phyloP scores from a whole-genome alignment of 2,113 vertebrate species.

The Pavo muticus region DNA sequence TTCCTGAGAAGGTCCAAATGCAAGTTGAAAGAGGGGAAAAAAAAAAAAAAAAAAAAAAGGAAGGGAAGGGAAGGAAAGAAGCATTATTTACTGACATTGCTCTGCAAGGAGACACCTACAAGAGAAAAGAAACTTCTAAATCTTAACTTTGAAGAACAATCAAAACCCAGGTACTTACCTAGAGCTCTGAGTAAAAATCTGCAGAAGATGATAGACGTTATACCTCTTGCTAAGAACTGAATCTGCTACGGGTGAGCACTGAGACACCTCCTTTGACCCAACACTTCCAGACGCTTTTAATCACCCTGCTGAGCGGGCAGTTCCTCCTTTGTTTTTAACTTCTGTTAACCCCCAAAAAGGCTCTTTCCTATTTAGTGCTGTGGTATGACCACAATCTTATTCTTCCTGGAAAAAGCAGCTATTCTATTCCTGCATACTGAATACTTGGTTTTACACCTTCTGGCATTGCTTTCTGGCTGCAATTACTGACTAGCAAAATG shows the following conservation, averaged over 20 bases:
- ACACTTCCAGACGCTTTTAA: rapidly evolving
- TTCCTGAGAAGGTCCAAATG: neutral
- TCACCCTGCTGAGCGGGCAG: neutral
- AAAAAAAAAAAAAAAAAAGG: neutral
- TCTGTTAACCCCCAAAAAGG: neutral
- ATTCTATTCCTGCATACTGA: neutral
- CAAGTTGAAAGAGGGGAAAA: neutral
- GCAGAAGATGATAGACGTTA: neutral
- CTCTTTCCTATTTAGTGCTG: neutral
- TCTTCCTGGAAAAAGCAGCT: neutral
- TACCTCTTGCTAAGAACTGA: neutral
- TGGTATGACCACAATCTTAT: neutral
- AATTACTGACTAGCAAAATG: neutral
- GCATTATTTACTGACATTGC: neutral
- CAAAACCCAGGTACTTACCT: neutral
- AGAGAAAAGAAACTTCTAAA: neutral
- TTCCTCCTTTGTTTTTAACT: neutral
- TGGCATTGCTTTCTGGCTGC: neutral
- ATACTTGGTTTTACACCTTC: neutral
- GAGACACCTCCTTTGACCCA: neutral
- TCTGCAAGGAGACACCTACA: neutral
- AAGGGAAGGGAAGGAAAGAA: neutral
- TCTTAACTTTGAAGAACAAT: neutral
- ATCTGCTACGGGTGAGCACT: neutral
- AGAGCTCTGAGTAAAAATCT: neutral